Evolutionary conservation across 2,888 invertebrate species (phyloP).

Genomic region (Archips xylosteana): DNA sequence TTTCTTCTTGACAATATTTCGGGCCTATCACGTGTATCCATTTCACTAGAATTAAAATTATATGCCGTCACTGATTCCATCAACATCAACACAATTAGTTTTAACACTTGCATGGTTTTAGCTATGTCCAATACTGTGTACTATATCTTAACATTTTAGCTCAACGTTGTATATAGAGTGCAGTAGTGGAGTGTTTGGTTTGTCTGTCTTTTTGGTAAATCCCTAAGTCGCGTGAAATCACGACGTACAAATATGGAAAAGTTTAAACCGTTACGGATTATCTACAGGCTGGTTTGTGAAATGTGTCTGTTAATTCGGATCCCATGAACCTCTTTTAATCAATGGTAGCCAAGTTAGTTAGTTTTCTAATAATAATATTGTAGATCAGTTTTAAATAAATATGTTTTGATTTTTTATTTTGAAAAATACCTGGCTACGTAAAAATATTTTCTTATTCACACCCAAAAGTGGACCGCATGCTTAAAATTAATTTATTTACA

Average conservation of each 20-base stretch:
- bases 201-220: constrained; percentile 45
- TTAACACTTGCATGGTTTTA: constrained; percentile 9
- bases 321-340: no score
- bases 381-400: no score
- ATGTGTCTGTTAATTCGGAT: neutral
- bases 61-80: neutral
- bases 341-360: no score
- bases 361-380: no score
- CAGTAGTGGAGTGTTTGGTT: constrained; percentile 11
- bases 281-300: constrained; percentile 53
- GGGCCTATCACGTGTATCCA: constrained; percentile 19
- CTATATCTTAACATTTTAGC: constrained; percentile 6
- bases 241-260: constrained; percentile 64
- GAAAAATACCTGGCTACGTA: no score
- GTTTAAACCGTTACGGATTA: constrained; percentile 52
- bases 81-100: constrained; percentile 1
- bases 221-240: constrained; percentile 58
- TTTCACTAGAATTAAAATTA: constrained; percentile 15
- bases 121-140: neutral
- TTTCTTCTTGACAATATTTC: constrained; percentile 80
- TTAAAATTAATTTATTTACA: no score
- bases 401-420: no score
- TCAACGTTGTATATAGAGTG: constrained; percentile 15
- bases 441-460: no score
- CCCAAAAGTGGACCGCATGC: no score